Conservation (phyloP, 1,140 invertebrate species). For the Zaprionus davidi region DNA sequence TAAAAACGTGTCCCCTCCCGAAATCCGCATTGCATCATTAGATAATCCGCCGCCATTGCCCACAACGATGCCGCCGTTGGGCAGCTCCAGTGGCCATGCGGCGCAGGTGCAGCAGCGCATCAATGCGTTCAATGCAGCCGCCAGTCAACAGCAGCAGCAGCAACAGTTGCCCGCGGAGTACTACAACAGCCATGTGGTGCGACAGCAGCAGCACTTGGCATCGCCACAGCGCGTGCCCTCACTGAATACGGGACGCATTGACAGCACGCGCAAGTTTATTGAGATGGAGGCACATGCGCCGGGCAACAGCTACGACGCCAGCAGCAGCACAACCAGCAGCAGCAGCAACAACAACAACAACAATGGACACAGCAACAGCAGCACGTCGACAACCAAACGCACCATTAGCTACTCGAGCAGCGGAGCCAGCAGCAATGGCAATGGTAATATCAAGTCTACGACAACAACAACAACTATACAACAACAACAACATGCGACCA, state of each 20-base stretch:
- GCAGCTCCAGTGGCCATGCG: conserved; percentile 50
- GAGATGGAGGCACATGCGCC: conserved; percentile 71
- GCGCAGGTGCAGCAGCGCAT: conserved; percentile 79
- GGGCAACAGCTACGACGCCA: conserved; percentile 24
- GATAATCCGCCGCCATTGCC: conserved; percentile 84
- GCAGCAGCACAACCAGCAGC: conserved; percentile 9
- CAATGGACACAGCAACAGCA: conserved; percentile 36
- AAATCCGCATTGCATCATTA: conserved; percentile 49
- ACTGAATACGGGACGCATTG: conserved; percentile 52
- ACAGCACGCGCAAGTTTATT: conserved; percentile 73
- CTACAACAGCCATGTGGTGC: conserved; percentile 59
- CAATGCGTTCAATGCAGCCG: conserved; percentile 80
- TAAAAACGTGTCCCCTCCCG: conserved; percentile 40
- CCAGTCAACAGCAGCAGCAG: conserved; percentile 51
- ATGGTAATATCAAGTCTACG: conserved; percentile 64
- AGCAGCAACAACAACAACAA: conserved; percentile 31
- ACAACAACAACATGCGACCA: conserved; percentile 59
- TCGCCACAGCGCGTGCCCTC: conserved; percentile 59
- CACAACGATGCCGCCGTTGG: conserved; percentile 81
- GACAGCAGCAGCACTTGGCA: conserved; percentile 16
- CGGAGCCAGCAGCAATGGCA: conserved; percentile 76
- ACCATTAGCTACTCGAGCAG: conserved; percentile 68
- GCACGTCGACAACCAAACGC: conserved; percentile 36
- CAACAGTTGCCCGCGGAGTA: conserved; percentile 42
- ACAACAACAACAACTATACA: conserved; percentile 50